phyloP scores from a whole-genome alignment of 2,113 vertebrate genomes.

The Python bivittatus region DNA sequence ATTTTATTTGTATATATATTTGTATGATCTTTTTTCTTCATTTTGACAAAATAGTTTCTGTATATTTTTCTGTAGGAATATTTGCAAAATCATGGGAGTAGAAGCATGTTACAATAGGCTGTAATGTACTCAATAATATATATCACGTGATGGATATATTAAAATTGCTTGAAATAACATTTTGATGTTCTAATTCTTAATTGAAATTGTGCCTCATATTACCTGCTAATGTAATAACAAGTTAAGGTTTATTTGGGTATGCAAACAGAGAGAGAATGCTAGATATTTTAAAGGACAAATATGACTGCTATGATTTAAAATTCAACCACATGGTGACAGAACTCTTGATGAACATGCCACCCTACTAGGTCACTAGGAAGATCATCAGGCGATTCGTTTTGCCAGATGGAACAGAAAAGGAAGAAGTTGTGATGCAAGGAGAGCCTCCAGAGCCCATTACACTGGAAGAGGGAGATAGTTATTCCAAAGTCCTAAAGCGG shows the following conservation, averaged over 20 bases:
- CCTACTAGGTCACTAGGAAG: constrained; percentile 87
- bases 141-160: not conserved
- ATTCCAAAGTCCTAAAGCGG: constrained; percentile 90
- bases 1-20: no score
- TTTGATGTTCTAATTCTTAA: not conserved
- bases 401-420: constrained; percentile 83
- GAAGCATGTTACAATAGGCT: not conserved
- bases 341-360: constrained; percentile 20
- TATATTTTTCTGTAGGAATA: not conserved
- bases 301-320: not conserved
- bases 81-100: not conserved
- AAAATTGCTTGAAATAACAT: not conserved
- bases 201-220: not conserved
- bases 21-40: not conserved
- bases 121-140: not conserved
- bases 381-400: constrained; percentile 86
- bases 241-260: not conserved
- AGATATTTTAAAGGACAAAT: not conserved
- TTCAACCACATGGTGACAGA: not conserved
- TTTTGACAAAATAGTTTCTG: not conserved
- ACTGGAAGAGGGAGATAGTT: constrained; percentile 84
- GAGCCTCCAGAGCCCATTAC: constrained; percentile 74
- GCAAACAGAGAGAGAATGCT: not conserved
- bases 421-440: constrained; percentile 86
- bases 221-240: not conserved